Conservation (phyloP, 2,888 invertebrate genomes). For the Hybos culiciformis region DNA sequence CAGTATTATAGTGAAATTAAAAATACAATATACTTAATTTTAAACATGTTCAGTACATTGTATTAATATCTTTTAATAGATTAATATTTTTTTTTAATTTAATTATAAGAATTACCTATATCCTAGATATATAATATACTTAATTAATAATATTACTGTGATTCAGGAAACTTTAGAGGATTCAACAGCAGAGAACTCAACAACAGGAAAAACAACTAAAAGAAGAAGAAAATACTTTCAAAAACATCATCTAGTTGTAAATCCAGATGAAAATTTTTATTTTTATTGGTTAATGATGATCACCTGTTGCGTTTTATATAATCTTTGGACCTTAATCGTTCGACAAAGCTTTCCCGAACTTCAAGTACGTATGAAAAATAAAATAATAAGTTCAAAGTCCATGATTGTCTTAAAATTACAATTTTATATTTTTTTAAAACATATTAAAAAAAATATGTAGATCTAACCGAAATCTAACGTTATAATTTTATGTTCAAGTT, state of each 20-base stretch:
- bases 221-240: slow-evolving; percentile 54
- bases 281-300: slow-evolving; percentile 89
- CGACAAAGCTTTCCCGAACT: slow-evolving; percentile 89
- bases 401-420: too few species aligned
- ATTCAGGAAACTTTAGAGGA: slow-evolving; percentile 47
- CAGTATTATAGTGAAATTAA: slow-evolving; percentile 19
- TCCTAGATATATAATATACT: slow-evolving; percentile 2
- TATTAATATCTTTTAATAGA: too few species aligned
- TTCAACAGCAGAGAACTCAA: slow-evolving; percentile 55
- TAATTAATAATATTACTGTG: slow-evolving; percentile 4
- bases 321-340: slow-evolving; percentile 90
- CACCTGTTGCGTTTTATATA: slow-evolving; percentile 82
- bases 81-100: background rate
- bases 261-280: slow-evolving; percentile 91
- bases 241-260: slow-evolving; percentile 70
- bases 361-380: too few species aligned
- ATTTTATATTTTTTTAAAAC: too few species aligned
- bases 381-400: too few species aligned
- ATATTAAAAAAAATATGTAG: too few species aligned
- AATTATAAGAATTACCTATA: too few species aligned
- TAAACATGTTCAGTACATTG: background rate
- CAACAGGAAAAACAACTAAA: slow-evolving; percentile 42
- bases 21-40: slow-evolving; percentile 29
- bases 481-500: too few species aligned
- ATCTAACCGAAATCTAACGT: too few species aligned